Conservation (phyloP, 2,113 vertebrate species). For the Ciconia maguari region DNA sequence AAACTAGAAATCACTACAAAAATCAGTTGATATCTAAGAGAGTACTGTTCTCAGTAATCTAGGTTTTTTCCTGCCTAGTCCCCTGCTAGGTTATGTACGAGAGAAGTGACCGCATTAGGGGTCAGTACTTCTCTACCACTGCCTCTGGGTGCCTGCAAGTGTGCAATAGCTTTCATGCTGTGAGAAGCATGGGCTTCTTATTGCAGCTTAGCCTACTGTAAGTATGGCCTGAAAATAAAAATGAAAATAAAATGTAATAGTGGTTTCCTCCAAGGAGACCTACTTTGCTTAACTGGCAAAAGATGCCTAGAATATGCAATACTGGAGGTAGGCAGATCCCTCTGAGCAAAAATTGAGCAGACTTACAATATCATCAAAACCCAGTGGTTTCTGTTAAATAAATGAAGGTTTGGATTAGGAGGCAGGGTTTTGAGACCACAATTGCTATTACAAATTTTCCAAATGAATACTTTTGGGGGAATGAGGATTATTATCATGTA, state of each 20-base stretch:
- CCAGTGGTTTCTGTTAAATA: conserved; percentile 5
- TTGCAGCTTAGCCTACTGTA: neutral
- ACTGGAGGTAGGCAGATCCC: neutral
- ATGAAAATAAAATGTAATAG: neutral
- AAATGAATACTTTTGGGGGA: neutral
- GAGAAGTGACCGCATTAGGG: neutral
- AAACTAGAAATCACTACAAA: neutral
- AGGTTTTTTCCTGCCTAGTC: neutral
- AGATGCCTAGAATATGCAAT: neutral
- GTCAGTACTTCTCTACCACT: neutral
- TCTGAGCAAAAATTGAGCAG: neutral
- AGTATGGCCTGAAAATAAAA: neutral
- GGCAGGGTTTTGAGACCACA: neutral
- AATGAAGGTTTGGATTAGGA: conserved; percentile 13
- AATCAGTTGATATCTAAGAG: neutral
- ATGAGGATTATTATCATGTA: conserved; percentile 5
- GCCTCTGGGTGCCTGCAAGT: neutral
- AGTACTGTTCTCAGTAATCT: neutral
- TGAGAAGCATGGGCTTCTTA: neutral
- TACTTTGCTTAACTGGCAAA: neutral
- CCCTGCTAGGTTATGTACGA: neutral
- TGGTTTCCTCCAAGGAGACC: neutral
- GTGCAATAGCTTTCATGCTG: neutral
- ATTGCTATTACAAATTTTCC: conserved; percentile 35
- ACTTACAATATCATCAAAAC: neutral